phyloP scores from a whole-genome alignment of 2,113 vertebrate genomes.

The Pimephales promelas region DNA sequence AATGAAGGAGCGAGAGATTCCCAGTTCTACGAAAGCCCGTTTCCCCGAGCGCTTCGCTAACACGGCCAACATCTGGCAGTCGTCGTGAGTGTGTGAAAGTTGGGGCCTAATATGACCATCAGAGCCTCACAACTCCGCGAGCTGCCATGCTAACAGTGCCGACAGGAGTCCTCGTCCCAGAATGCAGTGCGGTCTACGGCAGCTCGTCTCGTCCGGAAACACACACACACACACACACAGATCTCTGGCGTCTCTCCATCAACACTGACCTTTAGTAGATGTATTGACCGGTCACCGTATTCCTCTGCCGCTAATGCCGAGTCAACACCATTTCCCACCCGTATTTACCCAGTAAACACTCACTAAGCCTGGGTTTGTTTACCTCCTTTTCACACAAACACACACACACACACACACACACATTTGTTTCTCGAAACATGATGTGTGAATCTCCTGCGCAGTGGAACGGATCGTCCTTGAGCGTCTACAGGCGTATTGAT shows the following conservation, averaged over 20 bases:
- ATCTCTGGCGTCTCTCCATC: not conserved
- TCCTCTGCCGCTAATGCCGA: constrained; percentile 3
- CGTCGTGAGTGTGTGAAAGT: no score
- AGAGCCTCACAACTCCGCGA: no score
- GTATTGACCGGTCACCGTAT: constrained; percentile 1
- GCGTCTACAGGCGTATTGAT: constrained; percentile 16
- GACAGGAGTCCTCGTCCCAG: no score
- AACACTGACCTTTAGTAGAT: constrained; percentile 18
- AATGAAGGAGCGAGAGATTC: no score
- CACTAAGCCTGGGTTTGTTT: not conserved
- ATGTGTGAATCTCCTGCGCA: not conserved
- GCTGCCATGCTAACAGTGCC: no score
- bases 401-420: not conserved
- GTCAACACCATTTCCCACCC: not conserved
- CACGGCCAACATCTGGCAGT: no score
- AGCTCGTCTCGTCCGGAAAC: no score
- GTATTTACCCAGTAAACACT: constrained; percentile 16
- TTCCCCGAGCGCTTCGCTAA: no score
- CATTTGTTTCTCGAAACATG: not conserved
- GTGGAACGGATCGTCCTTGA: not conserved
- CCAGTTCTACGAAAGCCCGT: no score
- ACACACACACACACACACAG: not conserved
- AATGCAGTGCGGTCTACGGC: no score
- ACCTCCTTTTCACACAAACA: not conserved
- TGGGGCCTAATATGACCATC: no score